phyloP scores from a whole-genome alignment of 2,113 vertebrate genomes.

The Elaphurus davidianus region DNA sequence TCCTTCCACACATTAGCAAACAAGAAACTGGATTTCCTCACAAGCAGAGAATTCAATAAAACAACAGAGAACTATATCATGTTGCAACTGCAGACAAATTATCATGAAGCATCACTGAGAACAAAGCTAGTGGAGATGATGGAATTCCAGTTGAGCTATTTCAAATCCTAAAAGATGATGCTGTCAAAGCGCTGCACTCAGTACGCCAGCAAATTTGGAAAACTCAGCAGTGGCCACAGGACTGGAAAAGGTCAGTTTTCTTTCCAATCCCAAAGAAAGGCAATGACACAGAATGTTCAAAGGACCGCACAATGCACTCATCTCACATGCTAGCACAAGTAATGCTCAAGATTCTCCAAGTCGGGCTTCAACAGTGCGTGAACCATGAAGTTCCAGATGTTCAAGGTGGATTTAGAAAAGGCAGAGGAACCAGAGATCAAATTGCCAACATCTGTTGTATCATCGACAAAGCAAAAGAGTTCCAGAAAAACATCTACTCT shows the following conservation, averaged over 20 bases:
- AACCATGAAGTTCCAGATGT: not conserved
- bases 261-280: not conserved
- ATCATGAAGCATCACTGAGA: not conserved
- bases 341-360: not conserved
- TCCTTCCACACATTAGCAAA: not conserved
- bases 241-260: not conserved
- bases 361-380: not conserved
- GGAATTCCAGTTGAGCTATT: not conserved
- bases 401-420: not conserved
- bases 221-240: not conserved
- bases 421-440: not conserved
- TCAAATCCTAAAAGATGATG: not conserved
- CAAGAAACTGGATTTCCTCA: not conserved
- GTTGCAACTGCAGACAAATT: not conserved
- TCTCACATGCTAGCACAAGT: not conserved
- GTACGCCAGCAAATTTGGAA: not conserved
- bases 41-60: not conserved
- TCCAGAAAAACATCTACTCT: not conserved
- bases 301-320: not conserved
- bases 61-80: not conserved
- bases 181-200: not conserved
- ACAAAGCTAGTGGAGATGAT: not conserved
- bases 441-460: rapidly evolving
- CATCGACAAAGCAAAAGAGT: not conserved
- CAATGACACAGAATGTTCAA: not conserved